These are phyloP conservation scores for Pandemis corylana DNA, from an alignment of 2,888 invertebrate genomes.

Conservation along the genomic window DNA sequence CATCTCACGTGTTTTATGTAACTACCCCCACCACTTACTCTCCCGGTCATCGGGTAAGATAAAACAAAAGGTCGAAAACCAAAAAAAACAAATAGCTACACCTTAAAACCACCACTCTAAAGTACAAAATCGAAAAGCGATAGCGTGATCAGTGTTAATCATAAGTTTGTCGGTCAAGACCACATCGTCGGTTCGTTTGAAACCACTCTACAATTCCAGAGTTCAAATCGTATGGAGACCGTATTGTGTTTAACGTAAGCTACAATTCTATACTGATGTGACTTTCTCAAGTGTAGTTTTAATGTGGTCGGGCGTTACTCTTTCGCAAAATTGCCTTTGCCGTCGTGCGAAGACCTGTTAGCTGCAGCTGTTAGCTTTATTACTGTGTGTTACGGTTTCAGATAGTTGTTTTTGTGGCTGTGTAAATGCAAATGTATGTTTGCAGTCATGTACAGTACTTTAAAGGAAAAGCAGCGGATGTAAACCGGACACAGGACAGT, in stretches of 20 bases:
- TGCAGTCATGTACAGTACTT: constrained; percentile 54
- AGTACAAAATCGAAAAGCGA: constrained; percentile 44
- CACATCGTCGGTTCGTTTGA: constrained; percentile 60
- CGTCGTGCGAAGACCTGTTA: constrained; percentile 36
- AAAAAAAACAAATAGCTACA: constrained; percentile 11
- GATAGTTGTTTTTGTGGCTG: constrained; percentile 39
- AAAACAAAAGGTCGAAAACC: constrained; percentile 26
- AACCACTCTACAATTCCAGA: constrained; percentile 34
- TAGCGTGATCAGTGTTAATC: constrained; percentile 35
- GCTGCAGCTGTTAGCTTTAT: constrained; percentile 40
- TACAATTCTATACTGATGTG: constrained; percentile 46
- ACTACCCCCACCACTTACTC: constrained; percentile 63
- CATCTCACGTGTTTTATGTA: constrained; percentile 75
- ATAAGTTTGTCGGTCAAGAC: constrained; percentile 55
- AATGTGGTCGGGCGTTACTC: constrained; percentile 53
- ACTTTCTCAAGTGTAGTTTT: constrained; percentile 57
- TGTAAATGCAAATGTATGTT: constrained; percentile 43
- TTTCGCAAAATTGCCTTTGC: constrained; percentile 50
- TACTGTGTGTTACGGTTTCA: constrained; percentile 45
- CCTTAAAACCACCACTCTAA: constrained; percentile 44
- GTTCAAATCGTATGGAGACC: neutral
- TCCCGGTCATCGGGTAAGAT: constrained; percentile 38
- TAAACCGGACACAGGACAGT: constrained; percentile 75
- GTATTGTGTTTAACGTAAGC: constrained; percentile 46
- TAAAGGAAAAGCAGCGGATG: constrained; percentile 78